phyloP scores from a whole-genome alignment of 2,888 invertebrate species.

The Helleia helle region DNA sequence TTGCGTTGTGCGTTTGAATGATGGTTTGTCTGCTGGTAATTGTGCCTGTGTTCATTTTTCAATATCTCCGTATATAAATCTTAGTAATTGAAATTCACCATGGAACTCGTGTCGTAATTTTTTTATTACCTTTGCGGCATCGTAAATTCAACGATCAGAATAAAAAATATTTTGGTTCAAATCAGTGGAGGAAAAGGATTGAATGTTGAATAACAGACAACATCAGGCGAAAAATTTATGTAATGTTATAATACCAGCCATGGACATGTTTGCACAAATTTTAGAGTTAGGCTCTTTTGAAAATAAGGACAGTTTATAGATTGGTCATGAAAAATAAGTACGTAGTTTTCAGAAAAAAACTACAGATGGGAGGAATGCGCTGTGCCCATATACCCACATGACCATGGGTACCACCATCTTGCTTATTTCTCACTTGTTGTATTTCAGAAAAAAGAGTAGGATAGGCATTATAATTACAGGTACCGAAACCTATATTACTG shows the following conservation, averaged over 20 bases:
- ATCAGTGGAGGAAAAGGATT: neutral
- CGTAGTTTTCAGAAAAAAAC: too few species aligned
- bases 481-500: too few species aligned
- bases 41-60: conserved; percentile 6
- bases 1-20: neutral
- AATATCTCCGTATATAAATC: conserved; percentile 8
- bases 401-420: too few species aligned
- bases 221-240: neutral
- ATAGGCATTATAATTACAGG: too few species aligned
- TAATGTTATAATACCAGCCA: neutral
- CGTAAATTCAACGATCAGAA: conserved; percentile 4
- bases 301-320: too few species aligned
- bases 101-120: conserved; percentile 8
- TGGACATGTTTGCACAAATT: too few species aligned
- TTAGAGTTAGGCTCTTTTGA: too few species aligned
- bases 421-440: too few species aligned
- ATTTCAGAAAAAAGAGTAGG: too few species aligned
- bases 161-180: neutral
- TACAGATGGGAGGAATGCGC: too few species aligned
- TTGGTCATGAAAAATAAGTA: too few species aligned
- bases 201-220: neutral
- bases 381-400: too few species aligned
- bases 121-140: conserved; percentile 5
- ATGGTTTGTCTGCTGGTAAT: conserved; percentile 4
- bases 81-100: conserved; percentile 8